These are phyloP conservation scores for Cephus spinipes DNA, from an alignment of 2,888 invertebrate genomes.

Conservation along the genomic window DNA sequence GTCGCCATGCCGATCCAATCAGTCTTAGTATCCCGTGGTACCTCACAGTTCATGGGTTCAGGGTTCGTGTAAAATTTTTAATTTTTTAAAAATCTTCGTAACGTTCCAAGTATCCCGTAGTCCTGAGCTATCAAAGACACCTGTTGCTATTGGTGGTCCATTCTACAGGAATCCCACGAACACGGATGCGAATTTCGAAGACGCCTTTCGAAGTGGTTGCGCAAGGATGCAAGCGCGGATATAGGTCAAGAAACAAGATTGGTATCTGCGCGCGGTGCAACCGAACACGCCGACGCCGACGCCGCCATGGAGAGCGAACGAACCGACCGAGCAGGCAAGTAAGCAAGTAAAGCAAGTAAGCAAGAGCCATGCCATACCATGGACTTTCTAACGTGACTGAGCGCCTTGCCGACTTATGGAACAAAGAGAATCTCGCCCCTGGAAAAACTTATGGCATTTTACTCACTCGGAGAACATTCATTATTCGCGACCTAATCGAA, in stretches of 20 bases:
- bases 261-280: constrained; percentile 59
- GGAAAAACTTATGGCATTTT: constrained; percentile 37
- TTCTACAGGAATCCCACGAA: too few species aligned
- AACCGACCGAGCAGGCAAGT: constrained; percentile 3
- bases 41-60: too few species aligned
- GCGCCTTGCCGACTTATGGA: constrained; percentile 57
- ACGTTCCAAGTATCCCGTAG: too few species aligned
- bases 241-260: constrained; percentile 67
- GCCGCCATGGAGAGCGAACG: constrained; percentile 13
- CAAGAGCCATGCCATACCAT: constrained; percentile 15
- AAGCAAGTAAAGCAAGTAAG: background rate
- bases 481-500: too few species aligned
- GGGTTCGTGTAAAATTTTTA: too few species aligned
- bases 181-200: constrained; percentile 49
- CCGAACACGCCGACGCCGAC: constrained; percentile 32
- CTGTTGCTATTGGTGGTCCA: too few species aligned
- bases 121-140: too few species aligned
- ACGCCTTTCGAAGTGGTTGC: constrained; percentile 59
- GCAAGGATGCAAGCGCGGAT: constrained; percentile 66
- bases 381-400: constrained; percentile 65
- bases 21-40: too few species aligned
- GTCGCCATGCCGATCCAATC: too few species aligned
- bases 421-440: constrained; percentile 51
- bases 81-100: too few species aligned
- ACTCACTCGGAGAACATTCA: background rate